phyloP scores from a whole-genome alignment of 2,888 invertebrate genomes.

The Baccha elongata region DNA sequence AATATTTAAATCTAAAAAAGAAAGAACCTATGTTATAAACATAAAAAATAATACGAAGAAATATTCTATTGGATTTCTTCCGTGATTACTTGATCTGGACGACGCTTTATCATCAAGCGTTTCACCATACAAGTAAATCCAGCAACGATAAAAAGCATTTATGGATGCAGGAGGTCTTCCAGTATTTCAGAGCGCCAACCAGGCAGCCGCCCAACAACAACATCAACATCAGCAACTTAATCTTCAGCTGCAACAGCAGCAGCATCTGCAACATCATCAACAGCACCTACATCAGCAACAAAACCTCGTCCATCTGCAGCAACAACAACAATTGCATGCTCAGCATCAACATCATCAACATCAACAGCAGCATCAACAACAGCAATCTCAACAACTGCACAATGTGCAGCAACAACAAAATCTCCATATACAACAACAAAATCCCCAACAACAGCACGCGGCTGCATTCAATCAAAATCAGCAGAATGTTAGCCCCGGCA shows the following conservation, averaged over 20 bases:
- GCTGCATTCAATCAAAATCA: slow-evolving; percentile 75
- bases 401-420: slow-evolving; percentile 75
- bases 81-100: slow-evolving; percentile 73
- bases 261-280: slow-evolving; percentile 84
- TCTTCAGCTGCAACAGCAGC: slow-evolving; percentile 83
- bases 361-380: slow-evolving; percentile 76
- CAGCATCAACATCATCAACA: slow-evolving; percentile 76
- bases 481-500: slow-evolving; percentile 64
- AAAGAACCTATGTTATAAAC: background rate
- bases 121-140: slow-evolving; percentile 76
- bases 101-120: slow-evolving; percentile 69
- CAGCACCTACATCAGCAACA: slow-evolving; percentile 81
- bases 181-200: slow-evolving; percentile 83
- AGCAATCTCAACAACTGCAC: slow-evolving; percentile 77
- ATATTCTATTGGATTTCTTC: slow-evolving; percentile 38
- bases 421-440: slow-evolving; percentile 78
- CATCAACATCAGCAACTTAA: slow-evolving; percentile 77
- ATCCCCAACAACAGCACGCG: slow-evolving; percentile 74
- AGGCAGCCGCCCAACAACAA: slow-evolving; percentile 81
- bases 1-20: background rate
- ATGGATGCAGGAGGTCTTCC: slow-evolving; percentile 83
- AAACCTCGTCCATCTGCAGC: slow-evolving; percentile 75
- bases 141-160: slow-evolving; percentile 80
- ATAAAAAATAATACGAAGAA: background rate
- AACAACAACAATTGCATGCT: slow-evolving; percentile 74